A percentile compares a stretch with the other conserved stretches of the same genome.
These are phyloP conservation scores for Protosalanx chinensis DNA, from an alignment of 2,797 vertebrate species.

Conservation along the genomic window DNA sequence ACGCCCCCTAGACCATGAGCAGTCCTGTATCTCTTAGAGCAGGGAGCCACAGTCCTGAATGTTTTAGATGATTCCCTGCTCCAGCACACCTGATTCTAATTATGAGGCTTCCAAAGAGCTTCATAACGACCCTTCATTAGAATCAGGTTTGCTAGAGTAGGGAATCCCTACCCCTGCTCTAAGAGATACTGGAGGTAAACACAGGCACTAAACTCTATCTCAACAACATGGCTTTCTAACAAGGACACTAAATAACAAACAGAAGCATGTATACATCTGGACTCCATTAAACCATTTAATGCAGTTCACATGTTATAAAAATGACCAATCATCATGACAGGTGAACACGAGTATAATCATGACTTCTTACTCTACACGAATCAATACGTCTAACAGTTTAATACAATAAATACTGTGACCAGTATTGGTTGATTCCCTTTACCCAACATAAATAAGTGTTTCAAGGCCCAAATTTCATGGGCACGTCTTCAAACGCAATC, in stretches of 20 bases:
- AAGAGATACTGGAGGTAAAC: too few relatives aligned
- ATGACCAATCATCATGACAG: neutral
- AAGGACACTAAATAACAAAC: too few relatives aligned
- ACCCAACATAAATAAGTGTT: too few relatives aligned
- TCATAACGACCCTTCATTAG: too few relatives aligned
- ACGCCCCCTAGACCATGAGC: slow-evolving; percentile 20
- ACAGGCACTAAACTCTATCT: neutral
- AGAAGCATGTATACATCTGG: neutral
- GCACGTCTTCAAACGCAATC: neutral
- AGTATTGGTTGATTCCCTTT: neutral
- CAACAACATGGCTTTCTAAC: neutral
- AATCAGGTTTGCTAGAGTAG: too few relatives aligned
- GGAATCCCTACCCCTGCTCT: too few relatives aligned
- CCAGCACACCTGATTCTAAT: too few relatives aligned
- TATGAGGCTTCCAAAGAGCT: too few relatives aligned
- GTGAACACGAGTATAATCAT: neutral
- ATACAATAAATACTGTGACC: neutral
- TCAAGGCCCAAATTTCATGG: too few relatives aligned
- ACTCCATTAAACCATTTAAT: neutral
- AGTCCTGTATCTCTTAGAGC: too few relatives aligned
- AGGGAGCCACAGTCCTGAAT: too few relatives aligned
- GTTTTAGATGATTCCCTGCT: too few relatives aligned
- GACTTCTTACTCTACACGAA: neutral
- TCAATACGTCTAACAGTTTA: neutral
- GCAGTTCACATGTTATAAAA: slow-evolving; percentile 2